Percentiles rank a stretch among this genome's conserved stretches.
Conservation (phyloP, 2,113 vertebrate species). For the Sorex araneus region DNA sequence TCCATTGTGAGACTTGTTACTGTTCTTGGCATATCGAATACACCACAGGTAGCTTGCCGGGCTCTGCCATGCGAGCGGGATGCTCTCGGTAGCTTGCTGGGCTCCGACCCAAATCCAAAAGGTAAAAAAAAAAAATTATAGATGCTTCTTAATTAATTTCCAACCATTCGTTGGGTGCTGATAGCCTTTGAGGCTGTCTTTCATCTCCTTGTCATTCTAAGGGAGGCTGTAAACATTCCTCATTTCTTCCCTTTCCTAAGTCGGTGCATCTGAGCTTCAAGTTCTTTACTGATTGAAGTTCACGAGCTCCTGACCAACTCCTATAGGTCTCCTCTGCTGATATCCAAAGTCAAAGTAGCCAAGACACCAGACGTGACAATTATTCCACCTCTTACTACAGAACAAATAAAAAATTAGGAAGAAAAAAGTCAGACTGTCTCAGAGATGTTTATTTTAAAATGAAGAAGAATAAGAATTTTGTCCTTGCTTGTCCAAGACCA, state of each 20-base stretch:
- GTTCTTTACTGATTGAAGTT: constrained; percentile 42
- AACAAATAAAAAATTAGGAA: constrained; percentile 29
- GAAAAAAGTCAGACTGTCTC: not conserved
- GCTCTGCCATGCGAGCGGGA: no score
- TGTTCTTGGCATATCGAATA: no score
- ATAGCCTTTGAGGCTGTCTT: not conserved
- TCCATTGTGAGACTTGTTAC: no score
- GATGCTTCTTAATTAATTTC: constrained; percentile 15
- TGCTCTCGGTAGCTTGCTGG: no score
- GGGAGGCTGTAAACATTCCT: not conserved
- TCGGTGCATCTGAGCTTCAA: constrained; percentile 22
- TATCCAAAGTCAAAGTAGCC: not conserved
- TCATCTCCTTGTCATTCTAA: not conserved
- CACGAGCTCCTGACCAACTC: constrained; percentile 21
- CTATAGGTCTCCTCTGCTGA: not conserved
- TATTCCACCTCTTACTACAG: not conserved
- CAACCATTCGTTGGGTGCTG: not conserved
- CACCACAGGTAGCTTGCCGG: no score
- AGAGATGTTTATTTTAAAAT: constrained; percentile 10
- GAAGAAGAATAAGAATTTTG: constrained; percentile 1
- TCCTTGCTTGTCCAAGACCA: not conserved
- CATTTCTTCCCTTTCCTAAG: constrained; percentile 14
- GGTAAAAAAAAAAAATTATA: not conserved
- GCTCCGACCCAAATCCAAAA: no score
- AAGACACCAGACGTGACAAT: not conserved